These are phyloP conservation scores for Hormaphis cornu DNA, from an alignment of 1,140 invertebrate genomes.

Conservation along the genomic window DNA sequence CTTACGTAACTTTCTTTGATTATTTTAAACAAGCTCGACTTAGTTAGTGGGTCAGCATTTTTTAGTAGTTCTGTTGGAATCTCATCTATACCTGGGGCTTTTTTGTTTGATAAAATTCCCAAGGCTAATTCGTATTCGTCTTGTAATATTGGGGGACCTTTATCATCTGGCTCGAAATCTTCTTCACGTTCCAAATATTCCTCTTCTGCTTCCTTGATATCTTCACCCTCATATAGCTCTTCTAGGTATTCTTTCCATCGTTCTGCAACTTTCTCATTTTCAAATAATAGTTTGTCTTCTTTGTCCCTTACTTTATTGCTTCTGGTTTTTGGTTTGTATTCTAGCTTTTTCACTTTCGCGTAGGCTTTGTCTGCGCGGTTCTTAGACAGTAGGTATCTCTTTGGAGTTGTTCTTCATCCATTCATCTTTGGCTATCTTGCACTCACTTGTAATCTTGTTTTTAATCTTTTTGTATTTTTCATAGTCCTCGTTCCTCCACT, in stretches of 20 bases:
- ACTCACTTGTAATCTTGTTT: not conserved
- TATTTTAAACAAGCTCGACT: not conserved
- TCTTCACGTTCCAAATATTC: slow-evolving; percentile 6
- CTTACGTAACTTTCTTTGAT: not conserved
- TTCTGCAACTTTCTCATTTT: not conserved
- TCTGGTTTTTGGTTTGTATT: slow-evolving; percentile 15
- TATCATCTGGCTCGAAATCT: not conserved
- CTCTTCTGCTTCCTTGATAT: not conserved
- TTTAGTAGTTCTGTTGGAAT: not conserved
- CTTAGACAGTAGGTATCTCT: not conserved
- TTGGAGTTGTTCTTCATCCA: slow-evolving; percentile 1
- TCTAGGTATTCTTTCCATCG: not conserved
- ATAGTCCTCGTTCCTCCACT: not conserved
- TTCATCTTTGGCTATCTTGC: not conserved
- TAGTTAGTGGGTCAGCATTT: not conserved
- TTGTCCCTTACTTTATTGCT: slow-evolving; percentile 6
- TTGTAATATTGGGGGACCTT: not conserved
- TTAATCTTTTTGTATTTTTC: not conserved
- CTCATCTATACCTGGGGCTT: slow-evolving; percentile 8
- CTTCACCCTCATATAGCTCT: not conserved
- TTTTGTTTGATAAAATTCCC: not conserved
- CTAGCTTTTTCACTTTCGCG: not conserved
- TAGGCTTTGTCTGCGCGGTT: slow-evolving; percentile 13
- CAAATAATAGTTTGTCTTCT: slow-evolving; percentile 1
- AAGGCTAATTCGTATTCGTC: not conserved